phyloP scores from a whole-genome alignment of 2,888 invertebrate genomes.

The Galerucella calmariensis region DNA sequence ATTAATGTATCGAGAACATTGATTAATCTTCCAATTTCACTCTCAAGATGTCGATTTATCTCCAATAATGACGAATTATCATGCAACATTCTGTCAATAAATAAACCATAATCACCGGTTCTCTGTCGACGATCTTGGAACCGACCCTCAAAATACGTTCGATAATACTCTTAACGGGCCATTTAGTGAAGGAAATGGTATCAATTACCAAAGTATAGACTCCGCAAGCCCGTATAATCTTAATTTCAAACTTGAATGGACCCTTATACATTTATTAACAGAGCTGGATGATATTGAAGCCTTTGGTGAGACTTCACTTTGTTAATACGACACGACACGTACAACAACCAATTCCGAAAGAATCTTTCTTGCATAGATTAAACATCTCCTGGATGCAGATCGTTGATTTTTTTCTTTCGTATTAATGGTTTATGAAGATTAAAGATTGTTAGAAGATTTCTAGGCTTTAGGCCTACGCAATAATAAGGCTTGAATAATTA shows the following conservation, averaged over 20 bases:
- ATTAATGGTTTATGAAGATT: too few species aligned
- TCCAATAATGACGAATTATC: background rate
- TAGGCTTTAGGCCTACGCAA: too few species aligned
- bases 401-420: background rate
- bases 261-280: constrained; percentile 27
- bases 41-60: too few species aligned
- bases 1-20: too few species aligned
- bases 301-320: background rate
- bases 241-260: constrained; percentile 34
- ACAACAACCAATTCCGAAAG: background rate
- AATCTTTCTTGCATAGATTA: constrained; percentile 8
- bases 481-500: too few species aligned
- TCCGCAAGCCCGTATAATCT: constrained; percentile 29
- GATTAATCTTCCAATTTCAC: too few species aligned
- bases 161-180: constrained; percentile 25
- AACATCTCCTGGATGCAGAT: background rate
- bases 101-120: constrained; percentile 20
- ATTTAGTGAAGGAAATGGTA: constrained; percentile 33
- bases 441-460: too few species aligned
- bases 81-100: constrained; percentile 1
- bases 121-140: background rate
- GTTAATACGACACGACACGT: constrained; percentile 11
- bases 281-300: background rate
- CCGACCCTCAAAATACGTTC: constrained; percentile 21
- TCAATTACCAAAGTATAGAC: constrained; percentile 32